phyloP scores from a whole-genome alignment of 2,113 vertebrate species.

The Gymnarchus niloticus region DNA sequence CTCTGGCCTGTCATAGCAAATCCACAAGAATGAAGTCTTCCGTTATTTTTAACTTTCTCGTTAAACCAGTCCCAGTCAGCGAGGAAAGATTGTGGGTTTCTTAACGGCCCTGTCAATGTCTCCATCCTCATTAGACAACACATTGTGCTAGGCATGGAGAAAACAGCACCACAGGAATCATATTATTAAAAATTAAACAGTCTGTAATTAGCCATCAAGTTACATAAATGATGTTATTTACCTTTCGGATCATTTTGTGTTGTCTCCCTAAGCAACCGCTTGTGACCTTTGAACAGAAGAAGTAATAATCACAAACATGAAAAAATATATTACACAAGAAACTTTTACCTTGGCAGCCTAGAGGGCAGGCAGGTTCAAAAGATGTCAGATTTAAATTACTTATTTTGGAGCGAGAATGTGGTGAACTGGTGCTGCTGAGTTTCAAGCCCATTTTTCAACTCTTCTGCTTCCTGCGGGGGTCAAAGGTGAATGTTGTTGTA shows the following conservation, averaged over 20 bases:
- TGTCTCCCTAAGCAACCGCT: constrained; percentile 33
- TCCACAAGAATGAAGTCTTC: not conserved
- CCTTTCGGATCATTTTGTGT: constrained; percentile 31
- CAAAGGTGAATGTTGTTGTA: constrained; percentile 38
- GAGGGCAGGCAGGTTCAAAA: constrained; percentile 43
- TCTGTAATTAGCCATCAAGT: not conserved
- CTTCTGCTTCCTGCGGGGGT: constrained; percentile 40
- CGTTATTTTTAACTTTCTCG: constrained; percentile 17
- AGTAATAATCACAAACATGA: constrained; percentile 48
- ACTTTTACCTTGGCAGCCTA: constrained; percentile 43
- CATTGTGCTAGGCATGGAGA: not conserved
- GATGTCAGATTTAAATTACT: constrained; percentile 45
- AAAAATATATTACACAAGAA: constrained; percentile 47
- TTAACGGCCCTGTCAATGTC: not conserved
- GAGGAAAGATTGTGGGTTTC: not conserved
- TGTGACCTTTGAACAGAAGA: constrained; percentile 32
- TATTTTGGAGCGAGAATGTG: constrained; percentile 38
- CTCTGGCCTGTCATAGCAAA: not conserved
- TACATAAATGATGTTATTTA: constrained; percentile 9
- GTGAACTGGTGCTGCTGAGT: constrained; percentile 39
- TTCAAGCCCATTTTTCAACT: constrained; percentile 38
- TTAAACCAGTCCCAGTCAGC: not conserved
- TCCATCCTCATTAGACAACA: not conserved
- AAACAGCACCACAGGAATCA: not conserved
- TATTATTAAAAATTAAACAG: not conserved